These are phyloP conservation scores for Sarcophaga peregrina DNA, from an alignment of 1,140 invertebrate species.

Conservation along the genomic window DNA sequence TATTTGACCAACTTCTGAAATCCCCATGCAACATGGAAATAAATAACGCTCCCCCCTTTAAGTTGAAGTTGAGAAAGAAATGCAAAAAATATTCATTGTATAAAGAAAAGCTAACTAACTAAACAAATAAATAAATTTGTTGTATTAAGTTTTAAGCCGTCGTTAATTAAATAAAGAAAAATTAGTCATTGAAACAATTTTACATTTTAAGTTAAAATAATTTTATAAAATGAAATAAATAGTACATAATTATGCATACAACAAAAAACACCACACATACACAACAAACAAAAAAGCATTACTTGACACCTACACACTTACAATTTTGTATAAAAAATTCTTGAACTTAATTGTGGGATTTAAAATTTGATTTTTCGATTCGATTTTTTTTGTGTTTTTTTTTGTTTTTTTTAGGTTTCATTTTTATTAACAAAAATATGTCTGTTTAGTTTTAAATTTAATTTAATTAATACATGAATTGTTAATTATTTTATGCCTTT, in stretches of 20 bases:
- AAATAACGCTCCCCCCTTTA: too few species aligned
- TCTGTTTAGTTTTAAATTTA: neutral
- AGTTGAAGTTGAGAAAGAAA: neutral
- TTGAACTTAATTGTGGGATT: too few species aligned
- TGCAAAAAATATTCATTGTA: neutral
- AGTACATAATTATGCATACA: too few species aligned
- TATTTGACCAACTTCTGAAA: neutral
- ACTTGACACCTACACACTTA: too few species aligned
- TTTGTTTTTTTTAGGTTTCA: neutral
- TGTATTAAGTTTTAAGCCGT: neutral
- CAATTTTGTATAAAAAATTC: too few species aligned
- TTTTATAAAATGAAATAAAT: neutral
- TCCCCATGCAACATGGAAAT: neutral
- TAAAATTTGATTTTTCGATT: too few species aligned
- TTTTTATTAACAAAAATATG: neutral
- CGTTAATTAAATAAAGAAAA: neutral
- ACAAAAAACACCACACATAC: too few species aligned
- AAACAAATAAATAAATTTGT: neutral
- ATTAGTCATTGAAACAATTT: conserved; percentile 11
- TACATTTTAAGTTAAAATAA: neutral
- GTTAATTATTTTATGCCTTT: neutral
- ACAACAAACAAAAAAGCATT: too few species aligned
- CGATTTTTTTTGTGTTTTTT: neutral
- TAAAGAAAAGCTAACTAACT: neutral
- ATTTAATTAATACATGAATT: neutral